Conservation (phyloP, 2,797 vertebrate species). For the Parauchenoglanis ngamensis region DNA sequence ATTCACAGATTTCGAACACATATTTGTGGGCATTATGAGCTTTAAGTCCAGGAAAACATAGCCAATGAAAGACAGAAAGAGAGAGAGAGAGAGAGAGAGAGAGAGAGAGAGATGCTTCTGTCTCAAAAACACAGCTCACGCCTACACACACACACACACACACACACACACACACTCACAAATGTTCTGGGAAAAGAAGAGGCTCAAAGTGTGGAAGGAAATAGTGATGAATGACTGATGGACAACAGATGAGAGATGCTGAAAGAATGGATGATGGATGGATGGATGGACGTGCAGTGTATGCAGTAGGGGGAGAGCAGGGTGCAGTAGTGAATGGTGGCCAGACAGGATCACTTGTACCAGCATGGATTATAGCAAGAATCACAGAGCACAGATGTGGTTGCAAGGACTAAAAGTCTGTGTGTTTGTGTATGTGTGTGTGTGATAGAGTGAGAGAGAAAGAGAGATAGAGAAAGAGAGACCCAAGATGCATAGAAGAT, state of each 20-base stretch:
- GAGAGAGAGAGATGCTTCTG: neutral
- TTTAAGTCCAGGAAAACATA: neutral
- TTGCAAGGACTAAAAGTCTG: neutral
- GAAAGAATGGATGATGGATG: neutral
- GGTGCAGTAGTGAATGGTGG: neutral
- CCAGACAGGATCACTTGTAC: constrained; percentile 9
- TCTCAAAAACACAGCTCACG: neutral
- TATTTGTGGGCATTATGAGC: neutral
- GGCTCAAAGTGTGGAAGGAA: neutral
- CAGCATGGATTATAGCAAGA: neutral
- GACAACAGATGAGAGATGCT: neutral
- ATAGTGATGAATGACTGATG: constrained; percentile 6
- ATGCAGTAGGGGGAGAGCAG: neutral
- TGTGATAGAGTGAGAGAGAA: neutral
- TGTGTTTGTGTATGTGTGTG: neutral
- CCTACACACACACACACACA: neutral
- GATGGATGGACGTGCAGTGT: neutral
- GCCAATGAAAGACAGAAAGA: too few relatives aligned
- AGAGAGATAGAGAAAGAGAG: neutral
- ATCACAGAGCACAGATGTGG: constrained; percentile 25
- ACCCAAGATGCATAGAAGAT: neutral
- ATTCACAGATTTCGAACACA: neutral
- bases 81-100: neutral
- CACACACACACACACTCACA: neutral
- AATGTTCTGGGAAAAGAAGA: constrained; percentile 4